Evolutionary conservation across 2,113 vertebrate species (phyloP).

Genomic region (Mus spicilegus): DNA sequence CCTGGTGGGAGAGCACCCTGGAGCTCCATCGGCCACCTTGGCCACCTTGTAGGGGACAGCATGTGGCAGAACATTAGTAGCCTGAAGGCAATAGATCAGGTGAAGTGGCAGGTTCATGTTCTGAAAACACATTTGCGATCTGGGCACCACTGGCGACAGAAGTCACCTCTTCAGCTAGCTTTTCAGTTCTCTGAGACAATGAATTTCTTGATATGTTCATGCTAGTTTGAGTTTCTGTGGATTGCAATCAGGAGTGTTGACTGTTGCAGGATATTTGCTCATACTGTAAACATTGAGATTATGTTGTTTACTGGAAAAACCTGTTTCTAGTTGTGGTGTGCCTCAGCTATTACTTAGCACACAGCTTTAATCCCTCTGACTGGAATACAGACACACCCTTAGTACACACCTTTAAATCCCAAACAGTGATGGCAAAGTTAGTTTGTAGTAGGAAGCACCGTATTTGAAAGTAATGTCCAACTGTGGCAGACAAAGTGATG

Average conservation of each 20-base stretch:
- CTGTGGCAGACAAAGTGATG: too few relatives aligned
- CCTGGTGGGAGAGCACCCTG: background rate
- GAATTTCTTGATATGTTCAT: slow-evolving; percentile 1
- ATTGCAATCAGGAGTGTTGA: slow-evolving; percentile 12
- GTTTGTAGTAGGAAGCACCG: too few relatives aligned
- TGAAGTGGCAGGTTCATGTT: background rate
- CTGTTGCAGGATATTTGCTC: background rate
- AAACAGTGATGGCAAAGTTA: too few relatives aligned
- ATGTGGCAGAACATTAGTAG: background rate
- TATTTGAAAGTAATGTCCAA: too few relatives aligned
- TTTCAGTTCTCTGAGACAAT: background rate
- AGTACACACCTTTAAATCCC: too few relatives aligned
- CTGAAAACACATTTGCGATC: background rate
- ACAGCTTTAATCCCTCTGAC: too few relatives aligned
- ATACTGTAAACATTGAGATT: too few relatives aligned
- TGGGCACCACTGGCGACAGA: background rate
- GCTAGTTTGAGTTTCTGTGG: slow-evolving; percentile 19
- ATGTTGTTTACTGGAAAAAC: too few relatives aligned
- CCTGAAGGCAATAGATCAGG: background rate
- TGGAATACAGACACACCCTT: too few relatives aligned
- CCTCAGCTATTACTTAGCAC: too few relatives aligned
- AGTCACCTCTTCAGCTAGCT: background rate
- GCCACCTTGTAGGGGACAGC: too few relatives aligned
- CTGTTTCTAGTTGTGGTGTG: too few relatives aligned
- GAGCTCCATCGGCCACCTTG: background rate